Percentiles rank a stretch among this genome's conserved stretches.
These are phyloP conservation scores for Dexiosoma caninum DNA, from an alignment of 2,888 invertebrate genomes.

Conservation along the genomic window DNA sequence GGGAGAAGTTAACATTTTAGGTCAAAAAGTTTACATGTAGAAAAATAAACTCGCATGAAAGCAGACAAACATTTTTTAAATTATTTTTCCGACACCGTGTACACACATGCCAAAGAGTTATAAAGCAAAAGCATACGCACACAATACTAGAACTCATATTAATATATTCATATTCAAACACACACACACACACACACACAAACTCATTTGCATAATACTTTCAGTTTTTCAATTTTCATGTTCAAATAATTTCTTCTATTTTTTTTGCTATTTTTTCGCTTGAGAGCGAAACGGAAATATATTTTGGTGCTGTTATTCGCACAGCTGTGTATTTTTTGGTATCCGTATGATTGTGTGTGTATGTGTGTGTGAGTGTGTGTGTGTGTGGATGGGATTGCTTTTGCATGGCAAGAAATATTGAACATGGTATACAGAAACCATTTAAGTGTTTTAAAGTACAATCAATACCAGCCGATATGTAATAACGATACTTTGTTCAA, in stretches of 20 bases:
- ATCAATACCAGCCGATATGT: conserved; percentile 17
- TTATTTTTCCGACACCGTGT: too few relatives aligned
- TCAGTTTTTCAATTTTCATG: not conserved
- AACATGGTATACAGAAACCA: not conserved
- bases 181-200: not conserved
- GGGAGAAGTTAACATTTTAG: too few relatives aligned
- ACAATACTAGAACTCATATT: not conserved
- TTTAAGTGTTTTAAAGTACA: conserved; percentile 29
- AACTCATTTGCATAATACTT: not conserved
- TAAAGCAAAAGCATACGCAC: too few relatives aligned
- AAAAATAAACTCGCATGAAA: too few relatives aligned
- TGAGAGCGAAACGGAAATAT: not conserved
- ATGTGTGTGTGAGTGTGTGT: too few relatives aligned
- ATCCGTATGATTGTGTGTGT: too few relatives aligned
- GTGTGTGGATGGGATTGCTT: not conserved
- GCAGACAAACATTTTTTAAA: too few relatives aligned
- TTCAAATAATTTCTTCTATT: not conserved
- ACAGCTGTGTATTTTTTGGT: too few relatives aligned
- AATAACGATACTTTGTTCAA: not conserved
- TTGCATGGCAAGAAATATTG: not conserved
- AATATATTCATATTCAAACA: not conserved
- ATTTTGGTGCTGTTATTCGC: not conserved
- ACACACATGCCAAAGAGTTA: too few relatives aligned
- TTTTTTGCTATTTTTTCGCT: conserved; percentile 9
- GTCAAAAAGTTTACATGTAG: too few relatives aligned